Conservation (phyloP, 1,140 invertebrate genomes). For the Drosophila rufa region DNA sequence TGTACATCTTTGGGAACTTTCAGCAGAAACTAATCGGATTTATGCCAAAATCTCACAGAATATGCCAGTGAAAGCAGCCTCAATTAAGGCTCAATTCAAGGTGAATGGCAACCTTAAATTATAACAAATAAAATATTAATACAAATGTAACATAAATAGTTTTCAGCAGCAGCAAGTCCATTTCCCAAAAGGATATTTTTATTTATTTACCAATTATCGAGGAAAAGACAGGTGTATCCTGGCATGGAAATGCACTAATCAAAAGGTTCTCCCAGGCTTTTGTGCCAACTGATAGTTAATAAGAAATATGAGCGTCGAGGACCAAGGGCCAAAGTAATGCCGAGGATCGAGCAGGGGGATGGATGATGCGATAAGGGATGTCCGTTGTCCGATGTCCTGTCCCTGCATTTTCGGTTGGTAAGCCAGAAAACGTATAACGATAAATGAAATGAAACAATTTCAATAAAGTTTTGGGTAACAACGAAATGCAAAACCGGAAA, state of each 20-base stretch:
- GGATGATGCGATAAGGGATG: conserved; percentile 11
- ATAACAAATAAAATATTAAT: not conserved
- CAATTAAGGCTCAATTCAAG: not conserved
- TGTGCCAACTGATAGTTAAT: conserved; percentile 55
- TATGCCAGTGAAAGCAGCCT: not conserved
- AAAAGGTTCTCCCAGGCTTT: conserved; percentile 20
- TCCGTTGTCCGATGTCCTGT: conserved; percentile 2
- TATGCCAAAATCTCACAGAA: not conserved
- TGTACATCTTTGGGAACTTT: not conserved
- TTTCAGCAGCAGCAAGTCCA: too few relatives aligned
- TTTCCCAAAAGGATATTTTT: not conserved
- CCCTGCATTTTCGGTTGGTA: conserved; percentile 23
- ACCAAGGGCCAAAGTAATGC: not conserved
- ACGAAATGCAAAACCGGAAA: conserved; percentile 68
- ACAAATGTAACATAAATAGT: not conserved
- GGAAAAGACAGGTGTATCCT: conserved; percentile 1
- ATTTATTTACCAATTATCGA: conserved; percentile 2
- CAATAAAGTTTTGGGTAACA: conserved; percentile 73
- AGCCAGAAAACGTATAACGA: conserved; percentile 72
- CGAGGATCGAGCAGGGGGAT: too few relatives aligned
- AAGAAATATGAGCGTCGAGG: conserved; percentile 45
- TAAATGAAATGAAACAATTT: conserved; percentile 81
- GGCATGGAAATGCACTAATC: conserved; percentile 53
- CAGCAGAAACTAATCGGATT: conserved; percentile 7
- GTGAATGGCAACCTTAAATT: not conserved